A percentile compares a stretch with the other conserved stretches of the same genome.
Evolutionary conservation across 2,113 vertebrate species (phyloP).

Genomic region (Spea multiplicata): DNA sequence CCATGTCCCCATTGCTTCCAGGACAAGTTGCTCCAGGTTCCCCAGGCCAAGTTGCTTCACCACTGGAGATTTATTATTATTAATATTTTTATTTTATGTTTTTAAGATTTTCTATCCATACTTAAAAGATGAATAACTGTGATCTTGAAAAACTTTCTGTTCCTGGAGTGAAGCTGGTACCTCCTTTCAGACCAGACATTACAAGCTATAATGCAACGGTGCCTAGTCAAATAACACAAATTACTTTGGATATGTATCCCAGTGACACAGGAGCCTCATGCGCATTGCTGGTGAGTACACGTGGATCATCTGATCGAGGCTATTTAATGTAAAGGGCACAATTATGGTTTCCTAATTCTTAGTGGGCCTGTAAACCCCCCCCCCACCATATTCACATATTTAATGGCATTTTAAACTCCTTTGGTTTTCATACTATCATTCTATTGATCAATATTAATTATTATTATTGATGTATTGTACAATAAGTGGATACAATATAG

Average conservation of each 20-base stretch:
- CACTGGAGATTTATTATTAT: neutral
- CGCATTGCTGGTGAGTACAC: constrained; percentile 55
- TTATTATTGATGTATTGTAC: too few relatives aligned
- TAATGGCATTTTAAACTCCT: too few relatives aligned
- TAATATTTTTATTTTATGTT: neutral
- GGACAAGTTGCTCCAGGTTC: too few relatives aligned
- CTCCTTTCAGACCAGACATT: constrained; percentile 52
- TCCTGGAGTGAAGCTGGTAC: constrained; percentile 51
- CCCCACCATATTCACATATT: too few relatives aligned
- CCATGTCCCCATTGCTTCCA: too few relatives aligned
- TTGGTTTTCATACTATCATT: too few relatives aligned
- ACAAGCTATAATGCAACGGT: constrained; percentile 56
- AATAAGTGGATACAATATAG: too few relatives aligned
- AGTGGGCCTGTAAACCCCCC: too few relatives aligned
- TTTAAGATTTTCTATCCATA: neutral
- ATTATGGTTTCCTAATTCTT: too few relatives aligned
- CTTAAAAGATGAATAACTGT: constrained; percentile 62
- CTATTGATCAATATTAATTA: too few relatives aligned
- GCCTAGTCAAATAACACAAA: constrained; percentile 48
- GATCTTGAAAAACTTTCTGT: constrained; percentile 60
- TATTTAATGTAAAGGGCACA: neutral
- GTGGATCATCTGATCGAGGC: too few relatives aligned
- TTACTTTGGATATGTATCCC: constrained; percentile 52
- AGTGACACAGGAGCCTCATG: constrained; percentile 60
- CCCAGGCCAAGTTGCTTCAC: too few relatives aligned